Conservation (phyloP, 1,140 invertebrate species). For the Euglossa dilemma region DNA sequence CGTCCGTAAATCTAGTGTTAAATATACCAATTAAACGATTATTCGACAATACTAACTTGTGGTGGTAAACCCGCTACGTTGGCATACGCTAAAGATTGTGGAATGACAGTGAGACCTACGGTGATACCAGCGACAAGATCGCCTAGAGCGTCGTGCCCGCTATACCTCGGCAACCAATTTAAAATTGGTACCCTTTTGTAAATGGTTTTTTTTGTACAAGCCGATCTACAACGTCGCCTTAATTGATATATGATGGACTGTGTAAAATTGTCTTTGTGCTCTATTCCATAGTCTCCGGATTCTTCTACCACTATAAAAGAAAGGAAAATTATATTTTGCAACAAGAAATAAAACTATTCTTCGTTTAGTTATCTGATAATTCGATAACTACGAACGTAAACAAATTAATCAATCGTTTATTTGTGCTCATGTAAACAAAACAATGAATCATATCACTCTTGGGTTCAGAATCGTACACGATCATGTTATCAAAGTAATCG, state of each 20-base stretch:
- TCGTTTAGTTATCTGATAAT: not conserved
- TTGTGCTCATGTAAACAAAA: not conserved
- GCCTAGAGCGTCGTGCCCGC: slow-evolving; percentile 85
- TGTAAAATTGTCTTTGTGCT: slow-evolving; percentile 70
- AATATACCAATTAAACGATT: not conserved
- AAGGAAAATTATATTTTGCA: not conserved
- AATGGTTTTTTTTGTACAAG: slow-evolving; percentile 86
- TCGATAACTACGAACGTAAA: not conserved
- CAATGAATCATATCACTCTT: not conserved
- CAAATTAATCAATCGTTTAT: not conserved
- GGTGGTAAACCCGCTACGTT: slow-evolving; percentile 91
- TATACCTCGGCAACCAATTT: slow-evolving; percentile 89
- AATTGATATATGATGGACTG: slow-evolving; percentile 71
- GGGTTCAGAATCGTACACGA: not conserved
- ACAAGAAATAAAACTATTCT: slow-evolving; percentile 1
- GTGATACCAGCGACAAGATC: slow-evolving; percentile 93
- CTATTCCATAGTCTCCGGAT: slow-evolving; percentile 69
- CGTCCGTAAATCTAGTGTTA: too few species aligned
- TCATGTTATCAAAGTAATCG: too few species aligned
- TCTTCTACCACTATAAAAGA: slow-evolving; percentile 77
- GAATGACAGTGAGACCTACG: slow-evolving; percentile 93
- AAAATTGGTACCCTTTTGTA: slow-evolving; percentile 88
- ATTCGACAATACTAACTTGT: slow-evolving; percentile 80
- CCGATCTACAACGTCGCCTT: slow-evolving; percentile 72
- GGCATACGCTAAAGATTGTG: slow-evolving; percentile 92